Percentiles rank a stretch among this genome's conserved stretches.
These are phyloP conservation scores for Chaetops frenatus DNA, from an alignment of 2,113 vertebrate genomes.

Conservation along the genomic window DNA sequence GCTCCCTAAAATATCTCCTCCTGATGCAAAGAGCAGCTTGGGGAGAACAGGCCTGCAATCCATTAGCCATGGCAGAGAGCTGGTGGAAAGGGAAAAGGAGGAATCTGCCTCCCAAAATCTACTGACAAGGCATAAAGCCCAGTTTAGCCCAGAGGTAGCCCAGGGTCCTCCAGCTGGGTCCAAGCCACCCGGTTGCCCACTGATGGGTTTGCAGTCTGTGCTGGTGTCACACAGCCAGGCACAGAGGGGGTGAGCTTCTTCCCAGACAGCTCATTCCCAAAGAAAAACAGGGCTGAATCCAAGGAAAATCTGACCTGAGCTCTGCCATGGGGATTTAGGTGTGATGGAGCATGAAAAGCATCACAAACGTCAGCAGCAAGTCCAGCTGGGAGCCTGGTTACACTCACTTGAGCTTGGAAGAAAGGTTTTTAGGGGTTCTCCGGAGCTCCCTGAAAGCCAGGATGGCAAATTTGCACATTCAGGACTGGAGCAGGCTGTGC, in stretches of 20 bases:
- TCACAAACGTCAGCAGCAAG: neutral
- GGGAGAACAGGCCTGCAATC: neutral
- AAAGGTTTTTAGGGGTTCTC: neutral
- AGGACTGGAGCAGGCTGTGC: neutral
- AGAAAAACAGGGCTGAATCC: neutral
- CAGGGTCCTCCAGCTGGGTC: neutral
- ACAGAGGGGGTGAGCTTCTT: neutral
- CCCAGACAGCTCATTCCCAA: neutral
- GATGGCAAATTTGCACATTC: neutral
- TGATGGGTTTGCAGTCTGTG: neutral
- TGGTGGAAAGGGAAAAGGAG: neutral
- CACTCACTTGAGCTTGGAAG: neutral
- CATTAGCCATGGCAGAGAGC: neutral
- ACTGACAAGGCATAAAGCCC: neutral
- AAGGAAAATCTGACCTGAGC: neutral
- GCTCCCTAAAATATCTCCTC: neutral
- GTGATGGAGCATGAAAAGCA: neutral
- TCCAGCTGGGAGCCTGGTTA: neutral
- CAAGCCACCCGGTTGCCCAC: neutral
- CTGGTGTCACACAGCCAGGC: neutral
- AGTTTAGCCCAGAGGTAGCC: neutral
- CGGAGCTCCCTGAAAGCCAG: neutral
- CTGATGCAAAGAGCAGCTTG: rapidly evolving
- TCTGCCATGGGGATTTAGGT: neutral
- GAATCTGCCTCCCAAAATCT: neutral